Evolutionary conservation across 35 echinoderm and acorn worm genomes (phyloP).

Genomic region (Heliocidaris erythrogramma): DNA sequence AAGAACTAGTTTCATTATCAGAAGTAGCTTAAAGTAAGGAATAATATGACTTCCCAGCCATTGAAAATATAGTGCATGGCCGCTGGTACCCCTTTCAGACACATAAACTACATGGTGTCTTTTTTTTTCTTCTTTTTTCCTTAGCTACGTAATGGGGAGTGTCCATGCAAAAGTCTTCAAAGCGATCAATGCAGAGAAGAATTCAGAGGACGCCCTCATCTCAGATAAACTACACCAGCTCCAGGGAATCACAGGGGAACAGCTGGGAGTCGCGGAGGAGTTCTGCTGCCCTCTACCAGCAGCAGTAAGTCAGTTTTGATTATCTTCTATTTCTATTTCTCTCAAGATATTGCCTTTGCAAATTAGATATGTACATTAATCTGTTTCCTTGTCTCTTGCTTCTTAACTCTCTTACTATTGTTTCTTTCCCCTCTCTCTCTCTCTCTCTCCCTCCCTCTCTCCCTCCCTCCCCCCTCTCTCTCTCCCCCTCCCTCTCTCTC

Average conservation of each 20-base stretch:
- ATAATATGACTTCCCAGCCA: background rate
- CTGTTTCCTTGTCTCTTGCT: background rate
- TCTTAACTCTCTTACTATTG: background rate
- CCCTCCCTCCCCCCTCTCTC: no score
- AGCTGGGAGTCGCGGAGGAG: conserved; percentile 62
- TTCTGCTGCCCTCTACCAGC: conserved; percentile 84
- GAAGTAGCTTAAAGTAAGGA: no score
- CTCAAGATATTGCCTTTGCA: background rate
- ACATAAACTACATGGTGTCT: background rate
- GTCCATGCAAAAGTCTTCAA: conserved; percentile 90
- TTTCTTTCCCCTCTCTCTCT: background rate
- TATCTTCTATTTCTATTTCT: background rate
- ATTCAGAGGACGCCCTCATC: conserved; percentile 50
- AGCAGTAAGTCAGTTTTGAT: conserved; percentile 58
- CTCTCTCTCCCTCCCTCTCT: no score
- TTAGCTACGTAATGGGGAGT: conserved; percentile 89
- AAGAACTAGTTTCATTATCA: no score
- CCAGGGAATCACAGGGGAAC: conserved; percentile 71
- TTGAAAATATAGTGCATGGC: background rate
- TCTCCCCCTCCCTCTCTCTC: no score
- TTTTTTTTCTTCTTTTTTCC: no score
- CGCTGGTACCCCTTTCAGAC: no score
- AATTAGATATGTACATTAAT: background rate
- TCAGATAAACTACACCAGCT: conserved; percentile 66
- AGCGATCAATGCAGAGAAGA: conserved; percentile 69